Conservation (phyloP, 2,797 vertebrate species). For the Naso thynnoides region DNA sequence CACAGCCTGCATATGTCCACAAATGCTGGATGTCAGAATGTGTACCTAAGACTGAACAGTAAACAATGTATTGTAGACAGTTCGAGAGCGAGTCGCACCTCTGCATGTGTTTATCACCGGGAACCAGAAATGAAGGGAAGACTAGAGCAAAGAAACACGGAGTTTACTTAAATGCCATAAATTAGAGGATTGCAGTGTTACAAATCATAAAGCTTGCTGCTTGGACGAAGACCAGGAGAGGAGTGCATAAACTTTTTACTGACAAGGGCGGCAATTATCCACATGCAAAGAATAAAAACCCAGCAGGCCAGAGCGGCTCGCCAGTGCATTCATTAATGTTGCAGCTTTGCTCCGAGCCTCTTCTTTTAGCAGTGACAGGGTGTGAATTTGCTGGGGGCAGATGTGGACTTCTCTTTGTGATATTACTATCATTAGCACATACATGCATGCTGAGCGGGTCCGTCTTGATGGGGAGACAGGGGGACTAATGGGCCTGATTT, state of each 20-base stretch:
- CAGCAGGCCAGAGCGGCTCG: conserved; percentile 58
- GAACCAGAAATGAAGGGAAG: conserved; percentile 55
- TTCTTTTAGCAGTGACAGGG: conserved; percentile 69
- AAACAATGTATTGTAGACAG: conserved; percentile 53
- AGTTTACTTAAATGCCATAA: conserved; percentile 61
- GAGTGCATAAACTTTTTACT: conserved; percentile 73
- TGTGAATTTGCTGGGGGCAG: conserved; percentile 70
- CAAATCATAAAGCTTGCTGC: conserved; percentile 69
- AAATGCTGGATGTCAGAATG: conserved; percentile 51
- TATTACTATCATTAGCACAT: conserved; percentile 73
- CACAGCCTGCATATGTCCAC: conserved; percentile 71
- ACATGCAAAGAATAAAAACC: conserved; percentile 70
- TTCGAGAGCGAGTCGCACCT: conserved; percentile 41
- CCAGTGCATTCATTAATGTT: conserved; percentile 71
- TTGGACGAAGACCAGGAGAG: conserved; percentile 65
- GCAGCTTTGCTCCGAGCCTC: conserved; percentile 55
- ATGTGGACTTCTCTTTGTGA: conserved; percentile 65
- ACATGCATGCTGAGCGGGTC: conserved; percentile 42
- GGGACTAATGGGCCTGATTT: conserved; percentile 19
- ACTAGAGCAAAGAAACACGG: conserved; percentile 37
- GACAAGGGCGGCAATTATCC: conserved; percentile 79
- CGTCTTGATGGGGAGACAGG: conserved; percentile 22
- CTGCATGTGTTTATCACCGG: conserved; percentile 39
- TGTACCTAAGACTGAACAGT: conserved; percentile 46
- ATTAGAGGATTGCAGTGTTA: conserved; percentile 56